phyloP scores from a whole-genome alignment of 2,888 invertebrate genomes.

The Polymixis lichenea region DNA sequence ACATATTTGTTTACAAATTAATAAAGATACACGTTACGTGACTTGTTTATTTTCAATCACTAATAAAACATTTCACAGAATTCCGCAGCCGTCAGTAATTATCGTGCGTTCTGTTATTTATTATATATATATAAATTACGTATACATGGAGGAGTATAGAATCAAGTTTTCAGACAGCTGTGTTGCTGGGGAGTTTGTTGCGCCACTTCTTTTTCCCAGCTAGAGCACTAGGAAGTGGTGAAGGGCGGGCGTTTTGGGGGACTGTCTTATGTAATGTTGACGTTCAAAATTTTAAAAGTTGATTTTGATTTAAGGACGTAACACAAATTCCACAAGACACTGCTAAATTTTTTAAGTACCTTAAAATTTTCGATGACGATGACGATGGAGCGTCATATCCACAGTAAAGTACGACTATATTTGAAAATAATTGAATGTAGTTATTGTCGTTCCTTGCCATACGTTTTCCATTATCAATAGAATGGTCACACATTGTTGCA shows the following conservation, averaged over 20 bases:
- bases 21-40: neutral
- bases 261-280: too few species aligned
- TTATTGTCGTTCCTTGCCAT: neutral
- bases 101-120: conserved; percentile 14
- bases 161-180: too few species aligned
- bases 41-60: neutral
- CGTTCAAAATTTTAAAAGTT: too few species aligned
- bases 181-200: too few species aligned
- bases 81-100: neutral
- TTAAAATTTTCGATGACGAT: too few species aligned
- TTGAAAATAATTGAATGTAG: neutral
- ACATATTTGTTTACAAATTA: neutral
- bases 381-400: too few species aligned
- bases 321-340: neutral
- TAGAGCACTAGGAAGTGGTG: too few species aligned
- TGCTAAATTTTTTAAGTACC: neutral
- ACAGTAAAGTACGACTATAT: neutral
- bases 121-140: neutral
- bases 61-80: neutral
- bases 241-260: too few species aligned
- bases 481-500: conserved; percentile 14
- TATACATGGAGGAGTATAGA: too few species aligned
- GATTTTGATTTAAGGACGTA: neutral
- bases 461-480: conserved; percentile 1
- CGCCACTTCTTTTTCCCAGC: too few species aligned